These are phyloP conservation scores for Oryzias celebensis DNA, from an alignment of 2,113 vertebrate species.

Conservation along the genomic window DNA sequence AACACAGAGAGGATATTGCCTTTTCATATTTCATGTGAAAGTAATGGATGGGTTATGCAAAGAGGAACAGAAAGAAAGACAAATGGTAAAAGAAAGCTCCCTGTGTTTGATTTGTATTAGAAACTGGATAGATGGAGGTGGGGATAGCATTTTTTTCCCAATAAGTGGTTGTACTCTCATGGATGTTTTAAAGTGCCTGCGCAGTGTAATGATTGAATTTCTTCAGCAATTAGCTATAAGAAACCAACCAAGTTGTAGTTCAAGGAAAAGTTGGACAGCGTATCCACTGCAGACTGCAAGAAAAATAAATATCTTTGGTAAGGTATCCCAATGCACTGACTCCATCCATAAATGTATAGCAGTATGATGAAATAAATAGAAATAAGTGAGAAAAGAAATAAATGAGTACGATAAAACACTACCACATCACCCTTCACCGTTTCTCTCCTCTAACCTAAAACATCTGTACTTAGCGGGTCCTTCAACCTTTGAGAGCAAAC, in stretches of 20 bases:
- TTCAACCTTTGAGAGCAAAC: constrained; percentile 63
- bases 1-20: constrained; percentile 88
- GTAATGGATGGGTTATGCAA: constrained; percentile 84
- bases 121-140: constrained; percentile 71
- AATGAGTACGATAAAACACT: constrained; percentile 24
- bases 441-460: constrained; percentile 36
- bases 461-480: constrained; percentile 44
- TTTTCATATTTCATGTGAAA: constrained; percentile 90
- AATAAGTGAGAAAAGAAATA: constrained; percentile 38
- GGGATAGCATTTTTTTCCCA: constrained; percentile 43
- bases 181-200: constrained; percentile 73
- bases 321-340: constrained; percentile 5
- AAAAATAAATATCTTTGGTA: constrained; percentile 35
- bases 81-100: constrained; percentile 76
- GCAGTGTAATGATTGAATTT: constrained; percentile 77
- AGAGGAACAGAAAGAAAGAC: constrained; percentile 78
- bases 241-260: constrained; percentile 63
- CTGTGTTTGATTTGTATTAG: constrained; percentile 82
- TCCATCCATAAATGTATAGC: constrained; percentile 29
- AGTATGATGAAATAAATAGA: constrained; percentile 49
- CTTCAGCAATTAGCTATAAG: constrained; percentile 78
- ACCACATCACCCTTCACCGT: constrained; percentile 31
- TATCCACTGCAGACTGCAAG: constrained; percentile 28
- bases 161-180: constrained; percentile 68
- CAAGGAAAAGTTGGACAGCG: constrained; percentile 50